Base-by-base conservation (phyloP, 2,797 vertebrate genomes). In the Scleropages formosus region DNA sequence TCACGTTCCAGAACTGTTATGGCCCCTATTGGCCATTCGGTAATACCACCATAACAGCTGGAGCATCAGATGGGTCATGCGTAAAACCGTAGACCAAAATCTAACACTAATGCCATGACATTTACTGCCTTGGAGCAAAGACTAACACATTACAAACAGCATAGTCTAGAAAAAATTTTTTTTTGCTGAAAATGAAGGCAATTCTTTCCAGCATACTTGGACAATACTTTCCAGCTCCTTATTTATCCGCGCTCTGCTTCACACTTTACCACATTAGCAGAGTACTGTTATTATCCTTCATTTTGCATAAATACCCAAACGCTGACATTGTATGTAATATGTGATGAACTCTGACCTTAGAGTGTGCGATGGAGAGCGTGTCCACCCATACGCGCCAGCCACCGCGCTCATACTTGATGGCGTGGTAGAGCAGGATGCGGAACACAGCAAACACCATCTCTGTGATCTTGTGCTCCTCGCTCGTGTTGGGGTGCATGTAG, bases 341-440 rank as follows among this genome's bases (percentile, higher is more conserved):
- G 4, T 11, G 22, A 56, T 11, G 46, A 24, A 53, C 31, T 27
- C 93, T 94, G 89, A 97, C 97, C 95, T 98, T 98, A 83, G 96
- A 96, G 88, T 99, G 97, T 16, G 96, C 97, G 90, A 99, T 99
- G 12, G 97, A 98, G 81, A 99, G 89, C 0, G 97, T 98, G 85
- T 99, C 97, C 78, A 98, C 96, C 96, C 97, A 98, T 81, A 99
- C 96, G 67, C 96, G 94, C 97, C 97, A 98, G 85, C 97, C 97
- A 71, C 97, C 98, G 97, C 97, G 99, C 85, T 99, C 97, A 9
- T 97, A 98, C 77, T 97, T 99, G 89, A 99, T 88, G 63, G 97
- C 96, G 75, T 99, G 97, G 89, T 98, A 98, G 61, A 99, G 96
- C 56, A 99, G 89, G 85, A 98, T 98, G 82, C 97, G 92, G 88